These are phyloP conservation scores for Diorhabda carinulata DNA, from an alignment of 1,140 invertebrate genomes.

Conservation along the genomic window DNA sequence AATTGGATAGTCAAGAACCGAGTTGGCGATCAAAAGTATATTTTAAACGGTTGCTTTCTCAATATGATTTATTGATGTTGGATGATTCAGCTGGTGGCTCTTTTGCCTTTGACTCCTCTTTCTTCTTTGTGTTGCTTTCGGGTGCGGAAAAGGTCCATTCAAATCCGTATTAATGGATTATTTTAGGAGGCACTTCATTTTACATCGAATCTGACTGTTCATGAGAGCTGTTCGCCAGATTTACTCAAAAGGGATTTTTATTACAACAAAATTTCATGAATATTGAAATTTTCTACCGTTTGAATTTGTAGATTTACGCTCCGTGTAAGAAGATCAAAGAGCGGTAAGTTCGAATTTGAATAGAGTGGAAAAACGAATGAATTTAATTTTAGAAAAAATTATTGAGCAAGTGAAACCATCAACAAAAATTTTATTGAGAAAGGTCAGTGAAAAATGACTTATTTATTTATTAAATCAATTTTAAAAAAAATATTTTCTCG, in stretches of 20 bases:
- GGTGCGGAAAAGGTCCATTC: constrained; percentile 13
- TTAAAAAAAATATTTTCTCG: too few relatives aligned
- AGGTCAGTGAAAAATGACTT: too few relatives aligned
- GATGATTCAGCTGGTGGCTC: constrained; percentile 11
- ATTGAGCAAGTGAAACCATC: too few relatives aligned
- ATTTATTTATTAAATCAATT: too few relatives aligned
- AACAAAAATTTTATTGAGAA: too few relatives aligned
- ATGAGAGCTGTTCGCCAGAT: constrained; percentile 5
- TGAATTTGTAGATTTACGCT: not conserved
- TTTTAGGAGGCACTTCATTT: constrained; percentile 15
- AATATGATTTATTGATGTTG: constrained; percentile 20
- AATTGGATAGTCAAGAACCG: not conserved
- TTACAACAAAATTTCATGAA: not conserved
- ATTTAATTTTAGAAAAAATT: too few relatives aligned
- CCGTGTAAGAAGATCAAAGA: not conserved
- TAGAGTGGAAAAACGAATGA: too few relatives aligned
- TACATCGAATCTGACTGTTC: constrained; percentile 6
- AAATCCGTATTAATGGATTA: constrained; percentile 20
- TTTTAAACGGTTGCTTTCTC: constrained; percentile 15
- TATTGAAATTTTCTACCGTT: constrained; percentile 1
- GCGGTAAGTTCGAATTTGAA: too few relatives aligned
- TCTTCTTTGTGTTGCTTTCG: constrained; percentile 9
- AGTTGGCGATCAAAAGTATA: constrained; percentile 9
- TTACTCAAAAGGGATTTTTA: not conserved
- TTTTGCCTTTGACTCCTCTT: constrained; percentile 16